phyloP scores from a whole-genome alignment of 2,113 vertebrate genomes.

The Atractosteus spatula region DNA sequence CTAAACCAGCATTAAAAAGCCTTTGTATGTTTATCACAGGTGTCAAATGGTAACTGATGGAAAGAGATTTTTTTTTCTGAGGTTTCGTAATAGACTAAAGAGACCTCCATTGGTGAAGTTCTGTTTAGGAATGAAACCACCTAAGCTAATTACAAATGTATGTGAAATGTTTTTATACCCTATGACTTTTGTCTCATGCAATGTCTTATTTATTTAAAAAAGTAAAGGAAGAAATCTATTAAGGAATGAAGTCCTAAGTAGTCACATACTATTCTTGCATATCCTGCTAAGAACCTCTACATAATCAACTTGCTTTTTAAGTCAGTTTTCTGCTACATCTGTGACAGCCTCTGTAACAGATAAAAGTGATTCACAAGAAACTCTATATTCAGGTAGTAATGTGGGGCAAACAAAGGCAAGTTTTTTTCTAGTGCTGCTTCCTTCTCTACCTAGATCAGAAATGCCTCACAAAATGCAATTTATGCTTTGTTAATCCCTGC shows the following conservation, averaged over 20 bases:
- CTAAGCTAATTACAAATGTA: conserved; percentile 39
- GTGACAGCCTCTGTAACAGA: neutral
- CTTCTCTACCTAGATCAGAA: too few species aligned
- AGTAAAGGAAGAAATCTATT: too few species aligned
- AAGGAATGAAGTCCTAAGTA: too few species aligned
- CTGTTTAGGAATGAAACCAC: conserved; percentile 49
- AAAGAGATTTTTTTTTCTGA: conserved; percentile 44
- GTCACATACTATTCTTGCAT: too few species aligned
- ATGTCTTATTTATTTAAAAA: conserved; percentile 25
- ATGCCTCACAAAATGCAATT: neutral
- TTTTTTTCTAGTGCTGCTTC: too few species aligned
- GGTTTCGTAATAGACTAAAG: conserved; percentile 38
- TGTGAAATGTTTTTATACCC: conserved; percentile 47
- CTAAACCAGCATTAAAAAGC: conserved; percentile 25
- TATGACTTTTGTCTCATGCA: conserved; percentile 53
- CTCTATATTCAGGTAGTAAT: too few species aligned
- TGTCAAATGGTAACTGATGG: conserved; percentile 33
- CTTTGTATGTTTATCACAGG: conserved; percentile 10
- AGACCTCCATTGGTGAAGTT: conserved; percentile 54
- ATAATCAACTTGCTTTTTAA: neutral
- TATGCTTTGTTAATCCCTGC: neutral
- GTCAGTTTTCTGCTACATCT: neutral
- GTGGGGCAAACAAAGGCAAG: too few species aligned
- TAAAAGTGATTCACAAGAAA: neutral
- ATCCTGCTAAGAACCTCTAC: too few species aligned